phyloP scores from a whole-genome alignment of 2,113 vertebrate genomes.

The Ailuropoda melanoleuca region DNA sequence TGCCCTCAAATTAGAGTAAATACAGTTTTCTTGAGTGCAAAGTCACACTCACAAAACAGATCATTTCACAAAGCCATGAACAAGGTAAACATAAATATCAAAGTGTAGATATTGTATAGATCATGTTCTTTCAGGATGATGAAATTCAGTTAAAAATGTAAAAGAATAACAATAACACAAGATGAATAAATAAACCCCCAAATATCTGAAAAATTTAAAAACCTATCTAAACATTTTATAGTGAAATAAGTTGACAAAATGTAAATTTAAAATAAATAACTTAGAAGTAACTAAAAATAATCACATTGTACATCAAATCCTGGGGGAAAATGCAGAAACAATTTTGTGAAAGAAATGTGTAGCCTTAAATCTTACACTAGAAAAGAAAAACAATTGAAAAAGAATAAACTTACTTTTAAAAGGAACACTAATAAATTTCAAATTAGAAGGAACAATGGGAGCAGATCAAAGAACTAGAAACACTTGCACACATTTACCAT shows the following conservation, averaged over 20 bases:
- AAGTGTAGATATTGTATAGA: not conserved
- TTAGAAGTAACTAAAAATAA: not conserved
- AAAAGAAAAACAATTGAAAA: not conserved
- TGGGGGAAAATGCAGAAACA: not conserved
- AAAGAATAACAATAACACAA: not conserved
- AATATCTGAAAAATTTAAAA: not conserved
- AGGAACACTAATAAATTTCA: not conserved
- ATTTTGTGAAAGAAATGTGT: not conserved
- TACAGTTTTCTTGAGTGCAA: not conserved
- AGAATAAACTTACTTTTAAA: not conserved
- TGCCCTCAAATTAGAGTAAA: not conserved
- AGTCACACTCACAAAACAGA: not conserved
- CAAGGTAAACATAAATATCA: not conserved
- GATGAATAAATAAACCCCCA: not conserved
- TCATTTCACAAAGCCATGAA: not conserved
- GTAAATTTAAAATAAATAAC: not conserved
- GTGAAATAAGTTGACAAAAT: not conserved
- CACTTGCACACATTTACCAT: not conserved
- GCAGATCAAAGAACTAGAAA: not conserved
- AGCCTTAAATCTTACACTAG: not conserved
- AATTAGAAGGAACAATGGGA: not conserved
- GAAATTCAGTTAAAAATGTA: not conserved
- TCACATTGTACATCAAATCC: not conserved
- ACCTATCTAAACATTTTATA: not conserved
- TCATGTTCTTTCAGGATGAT: not conserved